Base-by-base conservation (phyloP, 2,113 vertebrate genomes). In the Spilogale gracilis region DNA sequence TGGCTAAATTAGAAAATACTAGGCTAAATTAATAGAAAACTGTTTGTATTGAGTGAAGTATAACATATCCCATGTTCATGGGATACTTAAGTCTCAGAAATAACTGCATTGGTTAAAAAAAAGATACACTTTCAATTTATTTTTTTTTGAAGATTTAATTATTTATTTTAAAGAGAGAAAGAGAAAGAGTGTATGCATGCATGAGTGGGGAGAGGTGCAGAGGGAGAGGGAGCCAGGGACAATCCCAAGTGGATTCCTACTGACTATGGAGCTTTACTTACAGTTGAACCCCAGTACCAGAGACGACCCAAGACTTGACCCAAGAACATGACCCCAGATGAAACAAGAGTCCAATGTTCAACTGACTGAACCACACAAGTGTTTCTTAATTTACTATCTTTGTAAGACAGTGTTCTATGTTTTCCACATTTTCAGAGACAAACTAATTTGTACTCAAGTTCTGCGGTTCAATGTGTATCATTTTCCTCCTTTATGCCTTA, bases 381-480 rank as follows among this genome's bases (percentile, higher is more conserved):
- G 0, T 17, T 38, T 17, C 13, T 61, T 17, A 76, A 56, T 9
- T 43, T 56, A 61, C 10, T 78, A 12, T 11, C 82, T 97, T 81
- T 87, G 27, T 23, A 87, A 83, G 5, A 54, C 1, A 38, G 5
- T 63, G 18, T 93, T 79, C 78, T 52, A 27, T 3, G 1, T 79
- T 84, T 95, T 69, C 52, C 38, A 89, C 0, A 78, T 61, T 96
- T 96, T 96, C 32, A 81, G 86, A 91, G 27, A 81, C 14, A 92
- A 91, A 89, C 1, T 92, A 71, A 67, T 83, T 87, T 45, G 6
- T 38, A 32, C 25, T 61, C 3, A 83, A 71, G 10, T 87, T 89
- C 3, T 89, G 17, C 11, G 3, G 3, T 52, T n/a, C 5, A 50
- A 2, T 90, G 58, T 63, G 17, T 76, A 60, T 32, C 16, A 7